Evolutionary conservation across 2,113 vertebrate genomes (phyloP).

Genomic region (Boulengeromyrus knoepffleri): DNA sequence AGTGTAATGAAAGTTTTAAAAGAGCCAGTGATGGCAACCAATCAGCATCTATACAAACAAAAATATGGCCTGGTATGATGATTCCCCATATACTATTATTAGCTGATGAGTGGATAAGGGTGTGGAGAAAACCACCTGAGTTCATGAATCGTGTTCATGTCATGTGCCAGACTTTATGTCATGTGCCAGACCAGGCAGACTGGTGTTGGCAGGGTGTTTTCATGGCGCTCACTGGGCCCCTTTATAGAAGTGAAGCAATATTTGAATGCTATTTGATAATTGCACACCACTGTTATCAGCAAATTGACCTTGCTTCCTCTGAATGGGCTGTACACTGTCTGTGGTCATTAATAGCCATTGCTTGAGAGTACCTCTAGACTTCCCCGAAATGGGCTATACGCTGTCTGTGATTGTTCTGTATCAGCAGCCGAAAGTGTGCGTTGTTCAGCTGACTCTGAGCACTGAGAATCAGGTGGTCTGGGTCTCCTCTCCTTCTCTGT

Average conservation of each 20-base stretch:
- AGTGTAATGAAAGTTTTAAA: neutral
- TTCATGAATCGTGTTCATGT: neutral
- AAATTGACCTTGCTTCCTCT: neutral
- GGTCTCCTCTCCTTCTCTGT: slow-evolving; percentile 38
- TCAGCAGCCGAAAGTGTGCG: neutral
- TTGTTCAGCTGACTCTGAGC: slow-evolving; percentile 28
- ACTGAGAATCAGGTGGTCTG: slow-evolving; percentile 32
- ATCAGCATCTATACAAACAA: neutral
- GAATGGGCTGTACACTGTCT: neutral
- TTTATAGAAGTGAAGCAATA: neutral
- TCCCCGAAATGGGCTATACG: neutral
- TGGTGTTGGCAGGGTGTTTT: neutral
- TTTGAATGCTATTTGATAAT: neutral
- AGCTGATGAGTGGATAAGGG: neutral
- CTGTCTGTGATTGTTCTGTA: slow-evolving; percentile 8
- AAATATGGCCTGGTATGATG: neutral
- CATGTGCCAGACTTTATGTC: neutral
- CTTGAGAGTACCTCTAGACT: slow-evolving; percentile 1
- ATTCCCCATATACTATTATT: neutral
- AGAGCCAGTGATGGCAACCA: neutral
- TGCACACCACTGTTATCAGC: neutral
- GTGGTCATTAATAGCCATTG: neutral
- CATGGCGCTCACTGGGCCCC: neutral
- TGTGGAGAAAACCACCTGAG: neutral
- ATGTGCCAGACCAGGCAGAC: neutral